Evolutionary conservation across 2,113 vertebrate species (phyloP).

Genomic region (Chionis minor): DNA sequence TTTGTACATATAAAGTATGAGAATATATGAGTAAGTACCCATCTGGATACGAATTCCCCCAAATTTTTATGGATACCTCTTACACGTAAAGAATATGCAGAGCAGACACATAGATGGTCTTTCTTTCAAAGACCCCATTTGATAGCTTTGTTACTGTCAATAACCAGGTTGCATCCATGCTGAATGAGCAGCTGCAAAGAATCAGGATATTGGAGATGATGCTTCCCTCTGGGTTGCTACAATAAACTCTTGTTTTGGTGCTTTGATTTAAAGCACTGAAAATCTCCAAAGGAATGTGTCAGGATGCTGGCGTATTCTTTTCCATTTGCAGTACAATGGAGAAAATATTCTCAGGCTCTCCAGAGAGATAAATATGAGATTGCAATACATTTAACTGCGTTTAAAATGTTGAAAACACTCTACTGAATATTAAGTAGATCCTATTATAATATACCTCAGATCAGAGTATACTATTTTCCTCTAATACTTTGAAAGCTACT

Average conservation of each 20-base stretch:
- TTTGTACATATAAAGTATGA: background rate
- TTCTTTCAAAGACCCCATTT: background rate
- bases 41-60: background rate
- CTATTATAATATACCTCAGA: conserved; percentile 58
- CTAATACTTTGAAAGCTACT: conserved; percentile 45
- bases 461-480: conserved; percentile 55
- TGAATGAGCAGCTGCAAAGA: conserved; percentile 69
- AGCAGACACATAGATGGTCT: background rate
- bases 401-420: conserved; percentile 38
- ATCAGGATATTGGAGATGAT: conserved; percentile 54
- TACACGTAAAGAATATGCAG: background rate
- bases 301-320: conserved; percentile 56
- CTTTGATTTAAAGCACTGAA: conserved; percentile 70
- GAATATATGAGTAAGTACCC: background rate
- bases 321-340: conserved; percentile 70
- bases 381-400: conserved; percentile 51
- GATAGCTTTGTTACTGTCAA: conserved; percentile 48
- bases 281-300: conserved; percentile 52
- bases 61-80: background rate
- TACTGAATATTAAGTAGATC: conserved; percentile 66
- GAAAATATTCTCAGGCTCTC: conserved; percentile 63
- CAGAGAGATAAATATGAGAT: conserved; percentile 53
- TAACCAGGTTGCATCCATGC: conserved; percentile 22
- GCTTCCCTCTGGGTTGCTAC: conserved; percentile 51
- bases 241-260: conserved; percentile 70